Conservation (phyloP, 2,888 invertebrate species). For the Oscheius sp. region DNA sequence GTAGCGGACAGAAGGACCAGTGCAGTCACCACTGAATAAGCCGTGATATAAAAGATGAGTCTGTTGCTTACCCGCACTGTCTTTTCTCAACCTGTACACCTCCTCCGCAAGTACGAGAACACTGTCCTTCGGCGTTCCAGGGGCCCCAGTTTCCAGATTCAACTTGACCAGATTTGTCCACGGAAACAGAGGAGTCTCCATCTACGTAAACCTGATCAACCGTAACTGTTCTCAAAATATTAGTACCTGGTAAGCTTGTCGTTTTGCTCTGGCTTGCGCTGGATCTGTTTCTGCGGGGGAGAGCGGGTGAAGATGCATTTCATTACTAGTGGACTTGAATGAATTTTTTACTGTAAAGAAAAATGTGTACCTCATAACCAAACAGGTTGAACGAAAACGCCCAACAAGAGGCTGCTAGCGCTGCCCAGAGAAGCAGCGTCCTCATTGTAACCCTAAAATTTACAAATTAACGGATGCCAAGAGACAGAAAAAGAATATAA, state of each 20-base stretch:
- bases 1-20: constrained; percentile 85
- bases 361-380: constrained; percentile 11
- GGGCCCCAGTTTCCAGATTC: constrained; percentile 77
- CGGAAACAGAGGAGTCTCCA: constrained; percentile 69
- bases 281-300: constrained; percentile 67
- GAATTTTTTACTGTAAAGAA: not conserved
- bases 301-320: constrained; percentile 60
- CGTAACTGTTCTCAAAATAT: not conserved
- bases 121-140: constrained; percentile 86
- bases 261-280: constrained; percentile 55
- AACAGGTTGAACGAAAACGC: constrained; percentile 35
- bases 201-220: constrained; percentile 60
- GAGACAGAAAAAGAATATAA: not conserved
- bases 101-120: constrained; percentile 91
- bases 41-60: not conserved
- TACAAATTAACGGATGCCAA: not conserved
- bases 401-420: constrained; percentile 28
- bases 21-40: constrained; percentile 76
- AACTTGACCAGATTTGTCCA: constrained; percentile 68
- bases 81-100: constrained; percentile 89
- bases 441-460: constrained; percentile 35
- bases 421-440: constrained; percentile 38
- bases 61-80: constrained; percentile 65
- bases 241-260: constrained; percentile 71
- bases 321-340: constrained; percentile 17